Conservation (phyloP, 2,113 vertebrate species). For the Tringa solitaria region DNA sequence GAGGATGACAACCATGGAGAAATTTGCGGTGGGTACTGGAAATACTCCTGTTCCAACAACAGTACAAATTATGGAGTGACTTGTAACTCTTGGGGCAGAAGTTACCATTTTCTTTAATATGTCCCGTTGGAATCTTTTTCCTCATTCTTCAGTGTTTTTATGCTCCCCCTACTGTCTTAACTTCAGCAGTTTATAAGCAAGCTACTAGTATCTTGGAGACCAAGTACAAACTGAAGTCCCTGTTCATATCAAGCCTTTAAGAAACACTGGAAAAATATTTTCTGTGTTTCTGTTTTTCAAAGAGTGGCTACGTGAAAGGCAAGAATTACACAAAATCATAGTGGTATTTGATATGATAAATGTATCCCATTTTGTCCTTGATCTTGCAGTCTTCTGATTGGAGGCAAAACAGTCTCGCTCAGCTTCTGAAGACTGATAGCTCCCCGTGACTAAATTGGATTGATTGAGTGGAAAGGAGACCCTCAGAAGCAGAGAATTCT, state of each 20-base stretch:
- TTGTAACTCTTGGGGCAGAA: background rate
- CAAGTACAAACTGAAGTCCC: background rate
- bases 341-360: background rate
- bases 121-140: background rate
- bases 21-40: background rate
- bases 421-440: background rate
- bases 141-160: conserved; percentile 25
- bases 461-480: background rate
- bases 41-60: background rate
- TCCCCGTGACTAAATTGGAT: background rate
- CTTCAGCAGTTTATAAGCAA: background rate
- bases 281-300: conserved; percentile 1
- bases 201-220: background rate
- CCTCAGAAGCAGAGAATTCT: background rate
- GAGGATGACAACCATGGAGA: background rate
- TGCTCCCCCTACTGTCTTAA: conserved; percentile 57
- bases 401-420: background rate
- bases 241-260: background rate
- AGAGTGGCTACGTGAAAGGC: background rate
- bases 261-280: conserved; percentile 5
- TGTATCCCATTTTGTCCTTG: background rate
- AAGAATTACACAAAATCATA: background rate
- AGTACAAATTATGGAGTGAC: background rate
- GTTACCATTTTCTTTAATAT: background rate
- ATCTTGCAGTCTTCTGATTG: background rate